Evolutionary conservation across 2,888 invertebrate species (phyloP).

Genomic region (Melinaea marsaeus): DNA sequence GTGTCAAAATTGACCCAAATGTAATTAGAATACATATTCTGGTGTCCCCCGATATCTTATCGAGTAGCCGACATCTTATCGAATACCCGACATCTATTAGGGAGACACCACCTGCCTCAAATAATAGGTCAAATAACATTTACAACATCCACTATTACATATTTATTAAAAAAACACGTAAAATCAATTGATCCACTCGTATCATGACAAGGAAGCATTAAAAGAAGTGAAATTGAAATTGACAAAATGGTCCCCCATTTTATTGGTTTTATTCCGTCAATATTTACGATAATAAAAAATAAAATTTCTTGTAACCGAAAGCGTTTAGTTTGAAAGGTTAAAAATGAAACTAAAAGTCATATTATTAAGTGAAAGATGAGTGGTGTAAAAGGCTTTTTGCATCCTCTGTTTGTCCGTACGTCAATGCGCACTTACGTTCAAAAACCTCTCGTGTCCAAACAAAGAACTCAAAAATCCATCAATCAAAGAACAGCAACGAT

Average conservation of each 20-base stretch:
- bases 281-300: conserved; percentile 8
- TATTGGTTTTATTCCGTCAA: conserved; percentile 31
- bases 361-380: conserved; percentile 6
- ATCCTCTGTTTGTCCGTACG: conserved; percentile 18
- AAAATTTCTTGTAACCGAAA: not conserved
- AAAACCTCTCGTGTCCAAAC: conserved; percentile 51
- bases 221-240: conserved; percentile 52
- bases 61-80: conserved; percentile 21
- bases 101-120: conserved; percentile 24
- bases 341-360: not conserved
- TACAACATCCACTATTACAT: conserved; percentile 46
- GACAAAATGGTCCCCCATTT: conserved; percentile 39
- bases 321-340: not conserved
- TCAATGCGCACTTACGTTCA: conserved; percentile 59
- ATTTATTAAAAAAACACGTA: conserved; percentile 43
- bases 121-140: conserved; percentile 26
- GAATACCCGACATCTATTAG: conserved; percentile 15
- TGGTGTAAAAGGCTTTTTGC: conserved; percentile 1
- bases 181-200: conserved; percentile 46
- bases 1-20: conserved; percentile 24
- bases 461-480: conserved; percentile 65
- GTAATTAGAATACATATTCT: conserved; percentile 15
- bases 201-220: conserved; percentile 56
- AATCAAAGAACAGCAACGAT: conserved; percentile 73
- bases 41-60: conserved; percentile 21